These are phyloP conservation scores for Leptinotarsa lineolata DNA, from an alignment of 1,140 invertebrate species.

Conservation along the genomic window DNA sequence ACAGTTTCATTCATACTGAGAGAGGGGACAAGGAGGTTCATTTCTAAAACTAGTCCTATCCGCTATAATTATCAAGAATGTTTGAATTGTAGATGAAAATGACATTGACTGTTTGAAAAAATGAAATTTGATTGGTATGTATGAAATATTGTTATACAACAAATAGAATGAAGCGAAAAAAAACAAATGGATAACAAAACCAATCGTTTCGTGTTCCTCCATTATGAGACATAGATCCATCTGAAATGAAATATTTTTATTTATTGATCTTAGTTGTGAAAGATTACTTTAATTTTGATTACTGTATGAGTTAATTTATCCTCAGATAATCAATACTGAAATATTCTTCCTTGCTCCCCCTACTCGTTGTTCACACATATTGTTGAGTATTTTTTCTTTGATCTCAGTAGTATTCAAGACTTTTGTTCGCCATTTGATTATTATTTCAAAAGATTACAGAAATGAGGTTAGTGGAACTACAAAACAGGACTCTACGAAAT, in stretches of 20 bases:
- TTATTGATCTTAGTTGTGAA: not conserved
- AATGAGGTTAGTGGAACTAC: not conserved
- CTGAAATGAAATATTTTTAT: constrained; percentile 1
- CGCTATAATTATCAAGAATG: not conserved
- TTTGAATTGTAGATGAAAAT: not conserved
- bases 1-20: not conserved
- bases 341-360: not conserved
- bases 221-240: not conserved
- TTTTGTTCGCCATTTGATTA: not conserved
- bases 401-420: not conserved
- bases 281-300: not conserved
- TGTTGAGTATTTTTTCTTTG: not conserved
- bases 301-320: not conserved
- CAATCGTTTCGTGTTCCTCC: not conserved
- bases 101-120: too few relatives aligned
- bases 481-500: not conserved
- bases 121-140: too few relatives aligned
- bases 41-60: not conserved
- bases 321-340: not conserved
- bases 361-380: too few relatives aligned
- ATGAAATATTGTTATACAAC: not conserved
- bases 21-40: not conserved
- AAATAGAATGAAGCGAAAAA: not conserved
- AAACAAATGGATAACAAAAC: not conserved
- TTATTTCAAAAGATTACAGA: not conserved